These are phyloP conservation scores for Petrocephalus sullivani DNA, from an alignment of 2,797 vertebrate genomes.

Conservation along the genomic window DNA sequence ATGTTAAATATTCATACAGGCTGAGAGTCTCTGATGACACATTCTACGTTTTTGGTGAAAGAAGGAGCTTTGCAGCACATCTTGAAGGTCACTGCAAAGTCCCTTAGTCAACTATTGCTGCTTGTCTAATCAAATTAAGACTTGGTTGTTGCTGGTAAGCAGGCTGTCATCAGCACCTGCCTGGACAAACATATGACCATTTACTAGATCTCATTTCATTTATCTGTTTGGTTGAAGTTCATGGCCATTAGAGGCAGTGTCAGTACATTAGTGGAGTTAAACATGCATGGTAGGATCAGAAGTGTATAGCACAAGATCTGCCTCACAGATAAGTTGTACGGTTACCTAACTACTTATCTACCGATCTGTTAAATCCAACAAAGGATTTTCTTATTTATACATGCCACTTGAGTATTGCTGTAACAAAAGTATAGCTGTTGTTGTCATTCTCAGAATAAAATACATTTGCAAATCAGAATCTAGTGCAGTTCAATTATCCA, in stretches of 20 bases:
- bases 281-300: background rate
- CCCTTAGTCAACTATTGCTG: background rate
- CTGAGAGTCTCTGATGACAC: background rate
- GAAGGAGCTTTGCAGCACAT: background rate
- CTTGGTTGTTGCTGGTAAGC: background rate
- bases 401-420: background rate
- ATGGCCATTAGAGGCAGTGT: background rate
- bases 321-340: background rate
- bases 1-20: conserved; percentile 8
- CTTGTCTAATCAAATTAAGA: background rate
- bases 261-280: background rate
- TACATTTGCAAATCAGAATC: background rate
- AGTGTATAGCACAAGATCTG: background rate
- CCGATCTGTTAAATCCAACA: background rate
- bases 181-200: background rate
- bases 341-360: background rate
- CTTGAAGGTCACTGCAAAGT: background rate
- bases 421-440: background rate
- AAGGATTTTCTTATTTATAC: background rate
- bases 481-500: background rate
- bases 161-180: background rate
- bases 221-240: background rate
- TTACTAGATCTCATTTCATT: background rate
- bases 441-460: background rate
- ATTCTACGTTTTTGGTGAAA: background rate